phyloP scores from a whole-genome alignment of 2,888 invertebrate species.

The Spodoptera littoralis region DNA sequence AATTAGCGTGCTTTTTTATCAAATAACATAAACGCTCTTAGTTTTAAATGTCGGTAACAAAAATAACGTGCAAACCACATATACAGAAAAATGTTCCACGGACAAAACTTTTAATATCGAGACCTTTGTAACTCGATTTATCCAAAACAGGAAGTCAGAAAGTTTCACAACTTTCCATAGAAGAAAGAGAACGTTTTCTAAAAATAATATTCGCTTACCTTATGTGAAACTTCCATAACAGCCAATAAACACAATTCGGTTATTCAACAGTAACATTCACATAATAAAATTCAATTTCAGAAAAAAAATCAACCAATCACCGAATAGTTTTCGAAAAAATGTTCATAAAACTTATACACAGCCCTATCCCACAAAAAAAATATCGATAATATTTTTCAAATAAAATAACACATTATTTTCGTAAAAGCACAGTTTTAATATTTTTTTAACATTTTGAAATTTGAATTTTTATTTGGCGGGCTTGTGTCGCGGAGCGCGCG shows the following conservation, averaged over 20 bases:
- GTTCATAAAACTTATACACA: slow-evolving; percentile 57
- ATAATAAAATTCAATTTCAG: slow-evolving; percentile 29
- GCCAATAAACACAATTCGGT: slow-evolving; percentile 36
- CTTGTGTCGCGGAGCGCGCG: slow-evolving; percentile 69
- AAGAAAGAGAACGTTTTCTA: slow-evolving; percentile 1
- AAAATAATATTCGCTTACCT: slow-evolving; percentile 58
- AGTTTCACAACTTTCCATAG: slow-evolving; percentile 44
- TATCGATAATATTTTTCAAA: slow-evolving; percentile 17
- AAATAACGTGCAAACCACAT: no score
- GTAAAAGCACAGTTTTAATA: slow-evolving; percentile 37
- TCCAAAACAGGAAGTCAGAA: slow-evolving; percentile 39
- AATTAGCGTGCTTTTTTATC: no score
- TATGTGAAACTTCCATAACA: slow-evolving; percentile 54
- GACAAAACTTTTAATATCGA: background rate
- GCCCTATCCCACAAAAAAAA: slow-evolving; percentile 26
- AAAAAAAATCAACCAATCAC: slow-evolving; percentile 32
- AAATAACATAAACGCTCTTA: no score
- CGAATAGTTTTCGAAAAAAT: slow-evolving; percentile 36
- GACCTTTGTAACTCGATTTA: slow-evolving; percentile 7
- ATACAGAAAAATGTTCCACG: background rate
- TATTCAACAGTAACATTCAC: slow-evolving; percentile 47
- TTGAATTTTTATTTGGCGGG: slow-evolving; percentile 82
- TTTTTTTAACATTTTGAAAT: slow-evolving; percentile 66
- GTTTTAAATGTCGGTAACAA: no score
- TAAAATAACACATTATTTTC: slow-evolving; percentile 20